These are phyloP conservation scores for Speoplatyrhinus poulsoni DNA, from an alignment of 2,113 vertebrate species.

Conservation along the genomic window DNA sequence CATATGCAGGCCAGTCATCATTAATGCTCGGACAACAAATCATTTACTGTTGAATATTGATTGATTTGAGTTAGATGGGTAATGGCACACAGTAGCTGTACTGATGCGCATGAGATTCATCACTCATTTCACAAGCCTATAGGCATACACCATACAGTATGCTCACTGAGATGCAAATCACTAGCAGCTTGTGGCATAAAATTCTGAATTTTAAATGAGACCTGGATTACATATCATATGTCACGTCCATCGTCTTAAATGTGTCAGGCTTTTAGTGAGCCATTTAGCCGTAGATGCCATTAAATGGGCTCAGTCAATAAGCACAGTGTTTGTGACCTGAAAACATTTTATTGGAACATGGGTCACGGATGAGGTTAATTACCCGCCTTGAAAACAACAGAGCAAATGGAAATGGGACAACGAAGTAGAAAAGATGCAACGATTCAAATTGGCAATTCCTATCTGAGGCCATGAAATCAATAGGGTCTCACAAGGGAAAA, in stretches of 20 bases:
- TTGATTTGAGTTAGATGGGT: slow-evolving; percentile 10
- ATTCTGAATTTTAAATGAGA: slow-evolving; percentile 13
- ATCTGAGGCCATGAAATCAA: slow-evolving; percentile 45
- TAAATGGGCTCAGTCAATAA: slow-evolving; percentile 37
- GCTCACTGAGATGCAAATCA: slow-evolving; percentile 18
- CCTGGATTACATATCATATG: slow-evolving; percentile 10
- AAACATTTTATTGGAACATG: slow-evolving; percentile 28
- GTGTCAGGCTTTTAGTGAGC: background rate
- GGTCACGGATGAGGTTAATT: slow-evolving; percentile 30
- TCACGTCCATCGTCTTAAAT: slow-evolving; percentile 3
- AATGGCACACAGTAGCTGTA: slow-evolving; percentile 15
- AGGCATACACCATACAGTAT: background rate
- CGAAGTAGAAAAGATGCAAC: slow-evolving; percentile 29
- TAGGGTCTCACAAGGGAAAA: slow-evolving; percentile 22
- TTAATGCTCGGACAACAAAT: slow-evolving; percentile 27
- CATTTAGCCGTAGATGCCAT: slow-evolving; percentile 12
- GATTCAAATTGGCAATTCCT: slow-evolving; percentile 22
- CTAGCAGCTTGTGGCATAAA: slow-evolving; percentile 5
- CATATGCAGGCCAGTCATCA: slow-evolving; percentile 29
- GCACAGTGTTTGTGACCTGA: slow-evolving; percentile 24
- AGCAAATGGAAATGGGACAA: slow-evolving; percentile 16
- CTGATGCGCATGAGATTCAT: slow-evolving; percentile 28
- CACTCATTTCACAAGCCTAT: slow-evolving; percentile 22
- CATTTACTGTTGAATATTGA: slow-evolving; percentile 25
- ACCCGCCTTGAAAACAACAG: slow-evolving; percentile 36